Percentiles rank a stretch among this genome's conserved stretches.
phyloP scores from a whole-genome alignment of 2,888 invertebrate genomes.

The Papilio elwesi region DNA sequence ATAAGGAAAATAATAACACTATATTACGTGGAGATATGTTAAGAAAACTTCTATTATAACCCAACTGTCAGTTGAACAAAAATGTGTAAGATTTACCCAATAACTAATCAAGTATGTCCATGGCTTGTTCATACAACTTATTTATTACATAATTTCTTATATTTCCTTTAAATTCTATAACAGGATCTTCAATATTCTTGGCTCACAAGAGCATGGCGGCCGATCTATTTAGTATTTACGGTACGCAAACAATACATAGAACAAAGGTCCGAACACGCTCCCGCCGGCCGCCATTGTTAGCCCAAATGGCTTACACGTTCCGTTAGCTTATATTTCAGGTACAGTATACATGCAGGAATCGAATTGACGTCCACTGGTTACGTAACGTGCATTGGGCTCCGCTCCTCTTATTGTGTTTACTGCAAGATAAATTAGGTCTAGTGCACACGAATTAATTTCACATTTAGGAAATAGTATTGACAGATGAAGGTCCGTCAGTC shows the following conservation, averaged over 20 bases:
- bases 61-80: too few relatives aligned
- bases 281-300: constrained; percentile 34
- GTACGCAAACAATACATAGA: constrained; percentile 31
- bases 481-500: too few relatives aligned
- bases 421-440: constrained; percentile 32
- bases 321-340: constrained; percentile 39
- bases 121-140: not conserved
- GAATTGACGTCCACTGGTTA: constrained; percentile 46
- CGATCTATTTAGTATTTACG: constrained; percentile 32
- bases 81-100: too few relatives aligned
- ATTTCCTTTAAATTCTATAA: not conserved
- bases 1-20: too few relatives aligned
- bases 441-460: not conserved
- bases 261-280: constrained; percentile 32
- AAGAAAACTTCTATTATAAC: too few relatives aligned
- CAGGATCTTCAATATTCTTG: not conserved
- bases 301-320: constrained; percentile 38
- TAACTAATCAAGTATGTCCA: too few relatives aligned
- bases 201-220: not conserved
- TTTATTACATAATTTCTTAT: not conserved
- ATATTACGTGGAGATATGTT: too few relatives aligned
- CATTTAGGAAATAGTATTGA: too few relatives aligned
- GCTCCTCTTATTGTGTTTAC: constrained; percentile 42
- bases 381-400: constrained; percentile 48
- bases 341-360: constrained; percentile 34